These are phyloP conservation scores for Rhipidura dahli DNA, from an alignment of 2,113 vertebrate species.

Conservation along the genomic window DNA sequence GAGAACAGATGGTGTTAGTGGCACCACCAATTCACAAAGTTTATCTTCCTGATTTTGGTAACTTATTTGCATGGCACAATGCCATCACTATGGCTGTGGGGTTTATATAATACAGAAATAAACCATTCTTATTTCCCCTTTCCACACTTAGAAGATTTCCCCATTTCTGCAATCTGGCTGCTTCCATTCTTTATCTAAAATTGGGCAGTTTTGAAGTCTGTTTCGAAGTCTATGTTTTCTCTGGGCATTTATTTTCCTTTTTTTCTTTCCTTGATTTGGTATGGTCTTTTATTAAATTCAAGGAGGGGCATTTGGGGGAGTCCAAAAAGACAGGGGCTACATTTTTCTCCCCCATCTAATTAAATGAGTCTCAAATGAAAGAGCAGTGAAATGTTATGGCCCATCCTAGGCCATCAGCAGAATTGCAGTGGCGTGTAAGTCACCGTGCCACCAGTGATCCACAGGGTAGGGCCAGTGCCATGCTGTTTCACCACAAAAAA, in stretches of 20 bases:
- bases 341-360: fast-evolving
- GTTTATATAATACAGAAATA: not conserved
- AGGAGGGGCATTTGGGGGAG: fast-evolving
- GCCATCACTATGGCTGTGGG: not conserved
- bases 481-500: not conserved
- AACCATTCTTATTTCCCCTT: not conserved
- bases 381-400: not conserved
- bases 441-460: fast-evolving
- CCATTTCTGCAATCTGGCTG: not conserved
- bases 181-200: not conserved
- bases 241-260: not conserved
- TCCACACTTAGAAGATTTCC: not conserved
- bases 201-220: not conserved
- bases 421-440: not conserved
- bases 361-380: not conserved
- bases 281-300: not conserved
- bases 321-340: not conserved
- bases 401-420: not conserved
- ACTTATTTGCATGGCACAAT: not conserved
- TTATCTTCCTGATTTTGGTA: not conserved
- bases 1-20: not conserved
- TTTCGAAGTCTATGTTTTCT: not conserved
- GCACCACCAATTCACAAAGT: not conserved
- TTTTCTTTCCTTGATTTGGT: not conserved
- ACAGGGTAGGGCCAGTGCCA: not conserved